Evolutionary conservation across 2,888 invertebrate species (phyloP), one percentile per base, ranked within the genome.

Genomic region (Sarcophaga caerulescens): DNA sequence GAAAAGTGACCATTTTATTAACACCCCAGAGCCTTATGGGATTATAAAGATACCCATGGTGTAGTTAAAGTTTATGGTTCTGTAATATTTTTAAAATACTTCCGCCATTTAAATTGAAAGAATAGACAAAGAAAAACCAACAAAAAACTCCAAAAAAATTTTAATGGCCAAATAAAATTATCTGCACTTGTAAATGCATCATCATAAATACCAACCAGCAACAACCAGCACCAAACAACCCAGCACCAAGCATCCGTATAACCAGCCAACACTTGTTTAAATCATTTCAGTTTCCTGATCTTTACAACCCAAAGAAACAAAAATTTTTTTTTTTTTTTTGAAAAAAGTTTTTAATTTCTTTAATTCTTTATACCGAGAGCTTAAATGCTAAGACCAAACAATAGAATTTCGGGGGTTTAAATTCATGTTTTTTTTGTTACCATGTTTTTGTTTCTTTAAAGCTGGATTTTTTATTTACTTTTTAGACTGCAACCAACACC

Each of bases 151-250:
- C 4, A 35, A 12, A 52, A 70, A 45, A 23, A 19, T 23, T 5
- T 21, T 5, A 11, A 5, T 70, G 59, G 59, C 5, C 47, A 62
- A 11, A 66, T 62, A 47, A 62, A 71, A 52, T n/a, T 65, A 83
- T 73, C 66, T 68, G 65, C 66, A 69, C 57, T 75, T 81, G 68
- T 68, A 62, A 74, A 74, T 76, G 57, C 47, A 66, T 66, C 23
- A 44, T 59, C 69, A 69, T 19, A 44, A 68, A 74, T 69, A 69
- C 14, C 35, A 14, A 4, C 17, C 8, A 35, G 35, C 35, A 35
- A 1, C 35, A 0, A 35, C 35, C 35, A 35, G 35, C 6, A 35
- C 8, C 35, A 35, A 25, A 0, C 25, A 25, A 35, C 0, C 35
- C 35, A 35, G 25, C 25, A 35, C 35, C 8, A 35, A 35, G 35